Percentiles rank a stretch among this genome's conserved stretches.
Conservation (phyloP, 2,113 vertebrate species). For the Dolichotis patagonum region DNA sequence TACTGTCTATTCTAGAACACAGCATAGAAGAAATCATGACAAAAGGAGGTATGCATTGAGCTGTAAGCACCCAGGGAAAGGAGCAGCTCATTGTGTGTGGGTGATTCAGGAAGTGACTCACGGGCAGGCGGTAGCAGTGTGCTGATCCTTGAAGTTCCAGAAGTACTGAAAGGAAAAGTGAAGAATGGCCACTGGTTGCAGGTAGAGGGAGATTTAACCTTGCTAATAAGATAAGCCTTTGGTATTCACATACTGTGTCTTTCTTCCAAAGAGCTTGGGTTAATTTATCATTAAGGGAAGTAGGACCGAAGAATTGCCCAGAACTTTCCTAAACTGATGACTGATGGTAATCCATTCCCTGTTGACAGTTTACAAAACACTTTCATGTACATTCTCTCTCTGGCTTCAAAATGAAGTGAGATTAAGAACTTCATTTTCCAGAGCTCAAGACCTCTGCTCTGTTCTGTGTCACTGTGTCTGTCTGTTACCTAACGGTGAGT, state of each 20-base stretch:
- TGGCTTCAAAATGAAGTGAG: constrained; percentile 55
- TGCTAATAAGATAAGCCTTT: constrained; percentile 23
- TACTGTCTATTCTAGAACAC: constrained; percentile 11
- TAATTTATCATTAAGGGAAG: constrained; percentile 37
- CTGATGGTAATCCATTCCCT: constrained; percentile 40
- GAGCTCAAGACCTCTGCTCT: constrained; percentile 58
- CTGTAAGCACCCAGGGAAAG: constrained; percentile 57
- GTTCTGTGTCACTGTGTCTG: constrained; percentile 70
- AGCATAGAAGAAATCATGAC: not conserved
- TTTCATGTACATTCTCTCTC: constrained; percentile 53
- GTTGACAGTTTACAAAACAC: constrained; percentile 39
- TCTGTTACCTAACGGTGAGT: constrained; percentile 57
- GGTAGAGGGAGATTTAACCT: constrained; percentile 27
- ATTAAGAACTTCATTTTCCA: constrained; percentile 62
- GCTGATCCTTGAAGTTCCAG: constrained; percentile 1
- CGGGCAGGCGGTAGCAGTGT: not conserved
- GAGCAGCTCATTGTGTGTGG: constrained; percentile 56
- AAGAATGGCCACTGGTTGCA: not conserved
- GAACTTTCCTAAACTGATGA: constrained; percentile 45
- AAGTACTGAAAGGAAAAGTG: constrained; percentile 2
- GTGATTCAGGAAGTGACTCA: not conserved
- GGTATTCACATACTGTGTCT: constrained; percentile 50
- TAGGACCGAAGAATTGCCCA: constrained; percentile 40
- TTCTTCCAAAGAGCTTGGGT: constrained; percentile 48
- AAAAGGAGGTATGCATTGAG: constrained; percentile 42